Percentiles rank a stretch among this genome's conserved stretches.
Evolutionary conservation across 23 tunicate genomes (phyloP).

Genomic region (Trididemnum clinides): DNA sequence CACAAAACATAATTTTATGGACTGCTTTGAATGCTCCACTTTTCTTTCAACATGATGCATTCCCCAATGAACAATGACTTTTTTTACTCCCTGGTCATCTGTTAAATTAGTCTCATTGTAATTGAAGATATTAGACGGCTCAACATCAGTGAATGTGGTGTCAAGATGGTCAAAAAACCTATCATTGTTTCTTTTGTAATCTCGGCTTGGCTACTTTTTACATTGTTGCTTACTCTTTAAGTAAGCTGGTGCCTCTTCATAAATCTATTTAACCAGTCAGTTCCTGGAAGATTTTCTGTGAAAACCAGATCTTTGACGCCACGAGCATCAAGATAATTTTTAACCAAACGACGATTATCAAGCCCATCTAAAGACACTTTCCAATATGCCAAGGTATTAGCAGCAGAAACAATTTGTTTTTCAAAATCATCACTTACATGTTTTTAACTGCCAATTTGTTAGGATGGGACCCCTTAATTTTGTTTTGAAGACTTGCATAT

Average conservation of each 20-base stretch:
- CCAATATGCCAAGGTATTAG: neutral
- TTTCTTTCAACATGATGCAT: neutral
- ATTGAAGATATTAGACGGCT: neutral
- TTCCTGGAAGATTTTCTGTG: neutral
- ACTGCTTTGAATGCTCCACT: constrained; percentile 9
- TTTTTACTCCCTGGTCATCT: constrained; percentile 1
- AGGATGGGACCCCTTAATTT: neutral
- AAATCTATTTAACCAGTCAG: constrained; percentile 9
- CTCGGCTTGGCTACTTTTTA: neutral
- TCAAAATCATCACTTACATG: neutral
- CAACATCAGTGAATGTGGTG: neutral
- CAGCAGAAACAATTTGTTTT: neutral
- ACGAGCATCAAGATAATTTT: constrained; percentile 2
- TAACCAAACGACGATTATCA: neutral
- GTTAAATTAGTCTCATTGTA: neutral
- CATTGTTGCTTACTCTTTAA: constrained; percentile 15
- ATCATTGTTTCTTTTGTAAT: neutral
- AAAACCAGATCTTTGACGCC: neutral
- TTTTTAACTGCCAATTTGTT: neutral
- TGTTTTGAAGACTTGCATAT: neutral
- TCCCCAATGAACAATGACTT: neutral
- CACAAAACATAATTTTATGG: constrained; percentile 13
- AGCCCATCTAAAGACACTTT: constrained; percentile 4
- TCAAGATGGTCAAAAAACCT: neutral
- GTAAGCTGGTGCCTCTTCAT: constrained; percentile 16